Percentiles rank a stretch among this genome's conserved stretches.
These are phyloP conservation scores for Priocnemis perturbator DNA, from an alignment of 2,888 invertebrate species.

Conservation along the genomic window DNA sequence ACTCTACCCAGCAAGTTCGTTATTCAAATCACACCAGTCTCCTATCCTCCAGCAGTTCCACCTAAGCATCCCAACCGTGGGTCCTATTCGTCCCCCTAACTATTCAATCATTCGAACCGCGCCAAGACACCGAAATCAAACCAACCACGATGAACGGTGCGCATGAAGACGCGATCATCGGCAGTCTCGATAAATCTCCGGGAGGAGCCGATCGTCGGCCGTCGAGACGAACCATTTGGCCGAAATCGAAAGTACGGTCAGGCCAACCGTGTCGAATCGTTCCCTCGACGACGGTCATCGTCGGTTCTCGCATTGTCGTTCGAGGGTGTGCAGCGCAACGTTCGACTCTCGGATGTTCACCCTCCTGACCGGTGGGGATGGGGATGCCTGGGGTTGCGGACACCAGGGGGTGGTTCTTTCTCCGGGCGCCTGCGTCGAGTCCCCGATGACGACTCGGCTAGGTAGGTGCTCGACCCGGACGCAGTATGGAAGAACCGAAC, in stretches of 20 bases:
- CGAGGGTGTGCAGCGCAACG: conserved; percentile 29
- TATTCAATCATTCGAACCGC: too few species aligned
- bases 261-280: conserved; percentile 15
- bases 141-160: too few species aligned
- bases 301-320: conserved; percentile 31
- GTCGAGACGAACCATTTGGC: too few species aligned
- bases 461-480: conserved; percentile 72
- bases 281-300: conserved; percentile 38
- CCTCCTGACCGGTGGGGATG: conserved; percentile 38
- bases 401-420: conserved; percentile 45
- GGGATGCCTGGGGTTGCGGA: conserved; percentile 36
- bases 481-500: conserved; percentile 61
- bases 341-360: conserved; percentile 50
- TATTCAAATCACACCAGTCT: too few species aligned
- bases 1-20: too few species aligned
- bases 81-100: too few species aligned
- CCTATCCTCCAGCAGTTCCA: too few species aligned
- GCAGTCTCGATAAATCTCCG: too few species aligned
- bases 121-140: too few species aligned
- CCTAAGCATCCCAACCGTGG: too few species aligned
- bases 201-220: too few species aligned
- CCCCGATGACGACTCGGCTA: conserved; percentile 68
- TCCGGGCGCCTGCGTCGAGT: conserved; percentile 72
- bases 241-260: conserved; percentile 6
- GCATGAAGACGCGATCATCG: too few species aligned